Percentiles rank a stretch among this genome's conserved stretches.
Conservation (phyloP, 2,113 vertebrate genomes). For the Cochlearius cochlearius region DNA sequence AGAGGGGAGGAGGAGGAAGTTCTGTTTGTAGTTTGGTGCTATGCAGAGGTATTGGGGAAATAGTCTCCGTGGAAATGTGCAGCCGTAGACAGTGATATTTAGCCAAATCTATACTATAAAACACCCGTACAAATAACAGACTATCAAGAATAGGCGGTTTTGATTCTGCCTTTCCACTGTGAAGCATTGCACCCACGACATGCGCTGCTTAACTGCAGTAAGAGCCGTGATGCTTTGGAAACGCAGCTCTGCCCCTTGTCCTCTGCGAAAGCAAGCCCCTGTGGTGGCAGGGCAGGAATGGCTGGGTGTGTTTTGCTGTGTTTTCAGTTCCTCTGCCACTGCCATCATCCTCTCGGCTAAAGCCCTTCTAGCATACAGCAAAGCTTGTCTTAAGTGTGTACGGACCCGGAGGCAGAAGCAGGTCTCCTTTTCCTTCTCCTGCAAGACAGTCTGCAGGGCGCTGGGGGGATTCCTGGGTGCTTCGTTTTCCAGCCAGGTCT, state of each 20-base stretch:
- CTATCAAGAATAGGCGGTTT: not conserved
- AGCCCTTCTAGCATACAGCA: not conserved
- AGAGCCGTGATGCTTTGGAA: not conserved
- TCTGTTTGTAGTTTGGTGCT: not conserved
- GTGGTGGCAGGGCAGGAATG: not conserved
- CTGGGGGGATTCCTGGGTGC: not conserved
- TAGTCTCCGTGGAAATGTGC: not conserved
- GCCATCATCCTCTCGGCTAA: not conserved
- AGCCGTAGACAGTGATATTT: not conserved
- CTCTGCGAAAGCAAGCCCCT: too few relatives aligned
- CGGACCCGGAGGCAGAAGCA: not conserved
- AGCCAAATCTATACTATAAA: accelerated
- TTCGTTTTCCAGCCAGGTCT: not conserved
- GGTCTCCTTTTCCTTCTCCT: not conserved
- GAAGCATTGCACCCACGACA: accelerated
- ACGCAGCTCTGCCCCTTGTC: not conserved
- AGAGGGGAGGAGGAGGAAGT: not conserved
- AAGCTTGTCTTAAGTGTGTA: not conserved
- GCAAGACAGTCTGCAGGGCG: not conserved
- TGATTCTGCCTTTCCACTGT: not conserved
- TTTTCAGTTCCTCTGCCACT: not conserved
- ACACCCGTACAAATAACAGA: not conserved
- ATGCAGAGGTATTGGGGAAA: not conserved
- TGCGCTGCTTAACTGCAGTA: not conserved
- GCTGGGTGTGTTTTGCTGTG: not conserved